Evolutionary conservation across 2,797 vertebrate genomes (phyloP).

Genomic region (Argya squamiceps): DNA sequence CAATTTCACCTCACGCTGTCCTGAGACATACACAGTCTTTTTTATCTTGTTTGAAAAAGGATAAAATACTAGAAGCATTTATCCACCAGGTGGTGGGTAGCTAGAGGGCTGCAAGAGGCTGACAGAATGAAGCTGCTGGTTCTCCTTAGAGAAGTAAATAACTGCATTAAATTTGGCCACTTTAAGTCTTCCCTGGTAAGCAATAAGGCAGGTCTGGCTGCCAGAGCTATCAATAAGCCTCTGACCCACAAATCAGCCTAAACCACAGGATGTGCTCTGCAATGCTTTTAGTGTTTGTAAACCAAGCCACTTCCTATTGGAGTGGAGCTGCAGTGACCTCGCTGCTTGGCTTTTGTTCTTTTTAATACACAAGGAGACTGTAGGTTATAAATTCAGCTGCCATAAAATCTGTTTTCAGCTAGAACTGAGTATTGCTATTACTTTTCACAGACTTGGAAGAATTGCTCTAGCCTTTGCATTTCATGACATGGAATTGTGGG

Average conservation of each 20-base stretch:
- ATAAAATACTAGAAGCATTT: neutral
- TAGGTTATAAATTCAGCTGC: neutral
- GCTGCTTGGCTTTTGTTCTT: neutral
- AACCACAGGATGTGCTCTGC: neutral
- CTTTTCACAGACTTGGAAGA: neutral
- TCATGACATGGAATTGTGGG: neutral
- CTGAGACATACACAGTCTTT: accelerated
- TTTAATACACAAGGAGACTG: neutral
- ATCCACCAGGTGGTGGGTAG: accelerated
- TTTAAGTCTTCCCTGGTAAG: neutral
- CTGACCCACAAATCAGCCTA: neutral
- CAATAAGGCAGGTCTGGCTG: neutral
- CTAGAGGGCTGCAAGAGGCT: neutral
- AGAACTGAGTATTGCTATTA: neutral
- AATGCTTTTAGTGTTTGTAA: neutral
- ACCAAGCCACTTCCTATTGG: neutral
- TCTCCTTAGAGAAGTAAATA: neutral
- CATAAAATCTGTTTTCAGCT: neutral
- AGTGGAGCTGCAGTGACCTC: neutral
- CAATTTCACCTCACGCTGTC: accelerated
- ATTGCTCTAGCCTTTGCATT: neutral
- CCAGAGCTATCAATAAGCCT: neutral
- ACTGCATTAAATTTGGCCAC: neutral
- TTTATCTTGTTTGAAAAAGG: neutral
- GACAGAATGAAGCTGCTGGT: neutral